Percentiles rank a stretch among this genome's conserved stretches.
These are phyloP conservation scores for Ditylenchus dipsaci DNA, from an alignment of 1,140 invertebrate species.

Conservation along the genomic window DNA sequence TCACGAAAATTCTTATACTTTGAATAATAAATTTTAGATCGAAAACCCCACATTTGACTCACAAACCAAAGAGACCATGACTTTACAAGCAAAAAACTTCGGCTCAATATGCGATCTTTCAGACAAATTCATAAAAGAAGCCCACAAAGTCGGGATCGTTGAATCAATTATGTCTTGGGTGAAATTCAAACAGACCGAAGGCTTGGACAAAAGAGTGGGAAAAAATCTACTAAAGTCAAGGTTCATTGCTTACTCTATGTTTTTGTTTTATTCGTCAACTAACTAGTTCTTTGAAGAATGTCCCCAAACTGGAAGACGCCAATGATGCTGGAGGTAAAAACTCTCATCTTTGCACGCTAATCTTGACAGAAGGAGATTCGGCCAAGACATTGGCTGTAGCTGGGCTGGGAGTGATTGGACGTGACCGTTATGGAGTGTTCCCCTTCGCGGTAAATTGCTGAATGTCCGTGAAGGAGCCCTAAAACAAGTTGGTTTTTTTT, in stretches of 20 bases:
- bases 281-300: conserved; percentile 58
- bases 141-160: conserved; percentile 82
- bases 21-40: conserved; percentile 66
- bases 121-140: conserved; percentile 79
- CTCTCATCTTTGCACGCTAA: conserved; percentile 84
- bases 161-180: conserved; percentile 88
- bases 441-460: conserved; percentile 94
- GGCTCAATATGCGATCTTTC: conserved; percentile 84
- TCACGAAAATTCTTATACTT: too few species aligned
- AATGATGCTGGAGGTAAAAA: conserved; percentile 87
- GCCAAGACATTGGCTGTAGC: conserved; percentile 95
- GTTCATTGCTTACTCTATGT: conserved; percentile 58
- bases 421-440: conserved; percentile 95
- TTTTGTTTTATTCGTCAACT: too few species aligned
- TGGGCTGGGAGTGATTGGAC: conserved; percentile 85
- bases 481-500: conserved; percentile 70
- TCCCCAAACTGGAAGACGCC: conserved; percentile 96
- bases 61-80: conserved; percentile 97
- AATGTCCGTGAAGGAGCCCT: conserved; percentile 96
- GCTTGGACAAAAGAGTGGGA: conserved; percentile 74
- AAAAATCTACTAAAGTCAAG: conserved; percentile 86
- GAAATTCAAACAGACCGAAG: conserved; percentile 83
- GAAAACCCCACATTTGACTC: conserved; percentile 99
- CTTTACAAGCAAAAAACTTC: conserved; percentile 85
- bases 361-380: conserved; percentile 99